These are phyloP conservation scores for Amorpha juglandis DNA, from an alignment of 2,888 invertebrate species.

Conservation along the genomic window DNA sequence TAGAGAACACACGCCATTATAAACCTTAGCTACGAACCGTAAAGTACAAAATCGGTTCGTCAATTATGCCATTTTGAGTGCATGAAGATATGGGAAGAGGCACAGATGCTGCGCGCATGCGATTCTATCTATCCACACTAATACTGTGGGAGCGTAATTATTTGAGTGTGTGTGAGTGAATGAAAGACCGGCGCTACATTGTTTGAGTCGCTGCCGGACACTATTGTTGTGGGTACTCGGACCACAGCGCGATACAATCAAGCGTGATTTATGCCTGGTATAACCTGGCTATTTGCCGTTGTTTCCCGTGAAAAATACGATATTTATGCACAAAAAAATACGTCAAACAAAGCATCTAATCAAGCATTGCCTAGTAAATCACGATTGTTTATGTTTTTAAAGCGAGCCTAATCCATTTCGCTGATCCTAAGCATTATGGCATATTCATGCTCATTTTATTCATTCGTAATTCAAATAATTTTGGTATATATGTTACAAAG, in stretches of 20 bases:
- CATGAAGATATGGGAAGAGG: constrained; percentile 67
- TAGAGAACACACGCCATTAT: constrained; percentile 31
- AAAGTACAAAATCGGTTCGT: constrained; percentile 36
- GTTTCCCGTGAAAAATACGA: constrained; percentile 27
- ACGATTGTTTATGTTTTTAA: background rate
- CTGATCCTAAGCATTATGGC: background rate
- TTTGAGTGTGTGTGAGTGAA: constrained; percentile 54
- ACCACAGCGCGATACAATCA: constrained; percentile 58
- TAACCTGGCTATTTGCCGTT: constrained; percentile 34
- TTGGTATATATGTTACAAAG: too few relatives aligned
- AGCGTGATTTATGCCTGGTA: constrained; percentile 57
- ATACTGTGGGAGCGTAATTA: constrained; percentile 41
- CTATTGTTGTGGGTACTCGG: constrained; percentile 72
- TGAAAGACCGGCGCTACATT: constrained; percentile 59
- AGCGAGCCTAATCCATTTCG: too few relatives aligned
- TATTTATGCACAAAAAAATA: constrained; percentile 24
- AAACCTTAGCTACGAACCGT: constrained; percentile 31
- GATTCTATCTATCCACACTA: constrained; percentile 55
- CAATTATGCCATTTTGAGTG: constrained; percentile 42
- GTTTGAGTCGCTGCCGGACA: constrained; percentile 68
- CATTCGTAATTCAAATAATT: too few relatives aligned
- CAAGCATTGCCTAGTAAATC: constrained; percentile 6
- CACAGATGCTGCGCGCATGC: constrained; percentile 83
- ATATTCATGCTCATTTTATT: background rate
- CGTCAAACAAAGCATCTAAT: constrained; percentile 18